Evolutionary conservation across 53 echinoderm and acorn worm species (phyloP).

Genomic region (Echinarachnius parma): DNA sequence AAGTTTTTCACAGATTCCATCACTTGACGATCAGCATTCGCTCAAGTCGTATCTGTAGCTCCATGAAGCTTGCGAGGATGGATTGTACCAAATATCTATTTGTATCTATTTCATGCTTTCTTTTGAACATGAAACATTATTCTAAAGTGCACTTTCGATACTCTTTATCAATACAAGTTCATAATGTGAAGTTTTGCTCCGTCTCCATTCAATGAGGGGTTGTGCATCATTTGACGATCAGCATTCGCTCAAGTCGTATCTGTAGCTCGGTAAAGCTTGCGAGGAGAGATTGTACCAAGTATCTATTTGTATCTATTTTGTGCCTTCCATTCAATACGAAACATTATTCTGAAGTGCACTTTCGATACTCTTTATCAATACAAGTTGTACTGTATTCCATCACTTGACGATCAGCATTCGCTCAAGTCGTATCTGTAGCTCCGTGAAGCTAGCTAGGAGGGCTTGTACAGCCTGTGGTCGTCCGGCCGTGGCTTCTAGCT

Average conservation of each 20-base stretch:
- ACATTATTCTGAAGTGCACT: not conserved
- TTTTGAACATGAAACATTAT: no score
- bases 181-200: no score
- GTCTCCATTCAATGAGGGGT: no score
- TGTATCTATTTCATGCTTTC: not conserved
- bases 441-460: constrained; percentile 69
- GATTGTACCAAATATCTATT: not conserved
- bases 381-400: not conserved
- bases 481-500: constrained; percentile 83
- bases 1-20: no score
- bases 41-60: not conserved
- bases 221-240: no score
- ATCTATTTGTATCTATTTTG: no score
- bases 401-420: constrained; percentile 55
- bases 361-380: not conserved
- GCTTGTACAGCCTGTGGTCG: constrained; percentile 53
- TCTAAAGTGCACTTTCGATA: not conserved
- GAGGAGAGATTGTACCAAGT: not conserved
- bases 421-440: constrained; percentile 79
- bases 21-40: no score
- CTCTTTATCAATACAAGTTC: no score
- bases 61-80: not conserved
- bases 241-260: not conserved
- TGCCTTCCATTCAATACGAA: no score
- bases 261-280: not conserved